Evolutionary conservation across 2,888 invertebrate genomes (phyloP).

Genomic region (Embidobia sp.): DNA sequence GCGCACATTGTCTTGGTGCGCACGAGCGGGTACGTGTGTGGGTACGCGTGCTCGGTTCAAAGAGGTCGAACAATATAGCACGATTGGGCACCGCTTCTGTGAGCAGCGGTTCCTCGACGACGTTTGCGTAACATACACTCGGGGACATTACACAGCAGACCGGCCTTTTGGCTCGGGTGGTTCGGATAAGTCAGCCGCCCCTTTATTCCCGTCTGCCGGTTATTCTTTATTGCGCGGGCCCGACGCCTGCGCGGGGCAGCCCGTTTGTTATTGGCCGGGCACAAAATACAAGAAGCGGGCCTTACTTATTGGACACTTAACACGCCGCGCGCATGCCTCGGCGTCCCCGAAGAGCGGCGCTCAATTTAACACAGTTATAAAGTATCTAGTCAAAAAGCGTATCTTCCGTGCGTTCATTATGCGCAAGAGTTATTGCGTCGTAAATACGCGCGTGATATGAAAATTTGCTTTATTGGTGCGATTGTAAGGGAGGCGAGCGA

Average conservation of each 20-base stretch:
- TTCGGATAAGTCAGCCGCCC: slow-evolving; percentile 78
- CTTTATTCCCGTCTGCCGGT: slow-evolving; percentile 77
- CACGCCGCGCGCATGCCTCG: slow-evolving; percentile 71
- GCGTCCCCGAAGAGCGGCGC: background rate
- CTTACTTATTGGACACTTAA: slow-evolving; percentile 81
- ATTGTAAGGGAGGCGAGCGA: slow-evolving; percentile 37
- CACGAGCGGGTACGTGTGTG: too few relatives aligned
- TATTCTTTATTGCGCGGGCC: slow-evolving; percentile 76
- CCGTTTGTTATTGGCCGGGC: slow-evolving; percentile 45
- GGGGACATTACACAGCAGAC: too few relatives aligned
- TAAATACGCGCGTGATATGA: slow-evolving; percentile 52
- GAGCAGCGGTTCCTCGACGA: too few relatives aligned
- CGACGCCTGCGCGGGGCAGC: slow-evolving; percentile 42
- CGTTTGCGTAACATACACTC: too few relatives aligned
- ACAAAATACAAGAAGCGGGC: slow-evolving; percentile 73
- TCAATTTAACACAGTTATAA: slow-evolving; percentile 54
- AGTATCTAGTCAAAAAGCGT: slow-evolving; percentile 49
- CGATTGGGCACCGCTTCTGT: slow-evolving; percentile 75
- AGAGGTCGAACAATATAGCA: slow-evolving; percentile 77
- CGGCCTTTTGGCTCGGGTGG: too few relatives aligned
- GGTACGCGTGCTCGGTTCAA: slow-evolving; percentile 73
- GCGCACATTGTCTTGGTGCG: too few relatives aligned
- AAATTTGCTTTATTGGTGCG: slow-evolving; percentile 55
- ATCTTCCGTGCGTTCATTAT: slow-evolving; percentile 40
- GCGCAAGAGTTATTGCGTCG: slow-evolving; percentile 40